These are phyloP conservation scores for Pemphredon lugubris DNA, from an alignment of 2,888 invertebrate genomes.

Conservation along the genomic window DNA sequence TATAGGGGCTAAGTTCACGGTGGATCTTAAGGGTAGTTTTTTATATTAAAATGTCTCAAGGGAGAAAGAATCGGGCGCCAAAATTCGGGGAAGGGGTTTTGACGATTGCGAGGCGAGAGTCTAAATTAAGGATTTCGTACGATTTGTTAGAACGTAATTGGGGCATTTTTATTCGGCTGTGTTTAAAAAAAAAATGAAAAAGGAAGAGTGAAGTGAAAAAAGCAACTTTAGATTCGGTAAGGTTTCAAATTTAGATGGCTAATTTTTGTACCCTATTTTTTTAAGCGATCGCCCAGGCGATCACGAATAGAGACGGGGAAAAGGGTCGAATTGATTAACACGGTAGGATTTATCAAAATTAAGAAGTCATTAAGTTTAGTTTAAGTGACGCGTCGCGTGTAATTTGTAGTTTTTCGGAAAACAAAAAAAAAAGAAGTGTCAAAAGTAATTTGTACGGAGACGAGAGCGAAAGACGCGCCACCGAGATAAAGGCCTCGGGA, in stretches of 20 bases:
- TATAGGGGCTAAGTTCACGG: constrained; percentile 52
- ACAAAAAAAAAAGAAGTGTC: too few species aligned
- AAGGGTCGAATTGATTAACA: constrained; percentile 59
- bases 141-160: constrained; percentile 62
- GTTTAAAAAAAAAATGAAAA: constrained; percentile 60
- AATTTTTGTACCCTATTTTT: constrained; percentile 81
- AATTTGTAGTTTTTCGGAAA: constrained; percentile 35
- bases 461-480: not conserved
- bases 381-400: constrained; percentile 51
- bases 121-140: constrained; percentile 62
- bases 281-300: constrained; percentile 71
- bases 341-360: constrained; percentile 59
- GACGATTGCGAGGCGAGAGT: constrained; percentile 15
- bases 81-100: constrained; percentile 21
- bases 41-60: constrained; percentile 37
- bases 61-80: constrained; percentile 12
- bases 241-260: constrained; percentile 75
- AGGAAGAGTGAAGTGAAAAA: constrained; percentile 42
- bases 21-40: constrained; percentile 57
- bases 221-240: constrained; percentile 73
- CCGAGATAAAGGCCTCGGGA: not conserved
- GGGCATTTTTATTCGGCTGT: constrained; percentile 81
- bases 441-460: not conserved
- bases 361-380: constrained; percentile 60
- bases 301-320: constrained; percentile 53